Evolutionary conservation across 1,140 invertebrate species (phyloP), one percentile per base, ranked within the genome.

Genomic region (Drosophila funebris): DNA sequence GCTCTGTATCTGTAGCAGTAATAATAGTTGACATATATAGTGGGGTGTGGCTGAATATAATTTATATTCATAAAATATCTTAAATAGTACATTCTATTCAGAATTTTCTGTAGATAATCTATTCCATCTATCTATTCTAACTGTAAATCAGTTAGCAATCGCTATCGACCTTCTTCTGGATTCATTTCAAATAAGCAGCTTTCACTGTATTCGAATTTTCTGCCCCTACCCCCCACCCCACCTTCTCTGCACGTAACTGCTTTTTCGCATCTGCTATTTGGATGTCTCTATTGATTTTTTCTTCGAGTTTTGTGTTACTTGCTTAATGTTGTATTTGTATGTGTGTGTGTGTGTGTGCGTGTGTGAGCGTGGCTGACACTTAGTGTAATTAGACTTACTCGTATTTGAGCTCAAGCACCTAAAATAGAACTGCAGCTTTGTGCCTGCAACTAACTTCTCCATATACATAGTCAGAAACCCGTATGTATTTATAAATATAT

Each of bases 271-370:
- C 60, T 53, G 54, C 73, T 67, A 63, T 73, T 62, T 50, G 57
- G 33, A 76, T 62, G 71, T 71, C 37, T 61, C 11, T 82, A 82
- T 82, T 78, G 78, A 82, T 82, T 82, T 82, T 81, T 44, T 68
- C 50, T 57, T 73, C 36, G 43, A 48, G 70, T 76, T 44, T 76
- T 73, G 31, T 62, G 31, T 76, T 76, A 76, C 73, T 73, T 67
- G 16, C 29, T 48, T 44, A 29, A 9, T 48, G 3, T 7, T 9
- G 20, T 8, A 18, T 48, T 14, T 37, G 6, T 39, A 18, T 37
- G 44, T 54, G 20, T 50, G 48, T 50, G 48, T 43, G 8, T 41
- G 39, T 46, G 41, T 71, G 18, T 50, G 52, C 53, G 43, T 58
- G 43, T 52, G 66, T 31, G 61, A 41, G 29, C 44, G 53, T 36